Conservation (phyloP, 2,113 vertebrate genomes). For the Melanerpes formicivorus region DNA sequence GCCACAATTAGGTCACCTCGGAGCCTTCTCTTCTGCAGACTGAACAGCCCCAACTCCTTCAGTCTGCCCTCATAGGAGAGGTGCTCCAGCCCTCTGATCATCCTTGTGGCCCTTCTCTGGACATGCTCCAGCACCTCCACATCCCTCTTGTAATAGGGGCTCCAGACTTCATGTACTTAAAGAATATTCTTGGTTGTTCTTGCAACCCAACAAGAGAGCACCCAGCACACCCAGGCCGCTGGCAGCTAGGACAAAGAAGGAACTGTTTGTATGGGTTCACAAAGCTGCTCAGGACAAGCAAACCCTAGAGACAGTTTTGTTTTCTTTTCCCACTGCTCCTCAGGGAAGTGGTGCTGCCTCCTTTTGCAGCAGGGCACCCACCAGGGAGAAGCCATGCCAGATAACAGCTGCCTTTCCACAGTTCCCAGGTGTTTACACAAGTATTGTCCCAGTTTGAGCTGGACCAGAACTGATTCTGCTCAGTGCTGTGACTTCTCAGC, state of each 20-base stretch:
- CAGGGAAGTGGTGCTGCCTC: background rate
- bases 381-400: background rate
- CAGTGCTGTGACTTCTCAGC: too few relatives aligned
- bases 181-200: background rate
- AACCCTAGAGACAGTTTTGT: background rate
- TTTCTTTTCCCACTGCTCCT: background rate
- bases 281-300: background rate
- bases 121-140: too few relatives aligned
- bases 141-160: too few relatives aligned
- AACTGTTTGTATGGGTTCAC: background rate
- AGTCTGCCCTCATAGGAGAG: too few relatives aligned
- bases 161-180: background rate
- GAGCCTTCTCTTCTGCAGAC: too few relatives aligned
- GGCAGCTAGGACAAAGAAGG: background rate
- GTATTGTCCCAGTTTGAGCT: background rate
- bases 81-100: too few relatives aligned
- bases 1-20: too few relatives aligned
- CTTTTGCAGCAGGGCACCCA: rapidly evolving
- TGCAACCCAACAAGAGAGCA: background rate
- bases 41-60: too few relatives aligned
- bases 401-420: background rate
- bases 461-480: too few relatives aligned
- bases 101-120: too few relatives aligned
- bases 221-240: background rate
- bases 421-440: background rate